Evolutionary conservation across 2,888 invertebrate genomes (phyloP).

Genomic region (Eilema sororculum): DNA sequence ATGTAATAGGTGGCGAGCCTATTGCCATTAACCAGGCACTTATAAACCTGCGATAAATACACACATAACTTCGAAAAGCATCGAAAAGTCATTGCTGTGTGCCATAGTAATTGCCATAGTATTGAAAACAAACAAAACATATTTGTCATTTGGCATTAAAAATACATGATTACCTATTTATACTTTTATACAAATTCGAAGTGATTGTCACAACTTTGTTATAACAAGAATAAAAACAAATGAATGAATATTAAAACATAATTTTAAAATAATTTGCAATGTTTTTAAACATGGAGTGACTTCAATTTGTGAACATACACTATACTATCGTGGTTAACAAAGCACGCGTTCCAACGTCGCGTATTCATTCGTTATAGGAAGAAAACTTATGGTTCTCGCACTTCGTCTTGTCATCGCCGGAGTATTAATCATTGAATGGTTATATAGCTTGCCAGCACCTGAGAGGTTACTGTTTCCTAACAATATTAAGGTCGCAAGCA

Average conservation of each 20-base stretch:
- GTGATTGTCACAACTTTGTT: background rate
- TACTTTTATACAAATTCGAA: background rate
- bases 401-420: constrained; percentile 72
- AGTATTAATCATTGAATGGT: constrained; percentile 82
- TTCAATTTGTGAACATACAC: constrained; percentile 7
- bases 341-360: constrained; percentile 20
- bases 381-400: constrained; percentile 63
- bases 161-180: no score
- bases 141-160: background rate
- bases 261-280: background rate
- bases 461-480: constrained; percentile 75
- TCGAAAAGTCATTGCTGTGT: no score
- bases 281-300: constrained; percentile 3
- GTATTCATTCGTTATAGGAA: constrained; percentile 49
- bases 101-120: no score
- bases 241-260: background rate
- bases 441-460: constrained; percentile 71
- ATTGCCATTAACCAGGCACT: no score
- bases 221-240: background rate
- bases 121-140: background rate
- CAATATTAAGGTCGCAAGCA: constrained; percentile 69
- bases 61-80: no score
- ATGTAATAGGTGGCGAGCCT: no score
- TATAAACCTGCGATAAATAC: no score
- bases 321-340: constrained; percentile 22